phyloP scores from a whole-genome alignment of 1,140 invertebrate species.

The Platyura marginata region DNA sequence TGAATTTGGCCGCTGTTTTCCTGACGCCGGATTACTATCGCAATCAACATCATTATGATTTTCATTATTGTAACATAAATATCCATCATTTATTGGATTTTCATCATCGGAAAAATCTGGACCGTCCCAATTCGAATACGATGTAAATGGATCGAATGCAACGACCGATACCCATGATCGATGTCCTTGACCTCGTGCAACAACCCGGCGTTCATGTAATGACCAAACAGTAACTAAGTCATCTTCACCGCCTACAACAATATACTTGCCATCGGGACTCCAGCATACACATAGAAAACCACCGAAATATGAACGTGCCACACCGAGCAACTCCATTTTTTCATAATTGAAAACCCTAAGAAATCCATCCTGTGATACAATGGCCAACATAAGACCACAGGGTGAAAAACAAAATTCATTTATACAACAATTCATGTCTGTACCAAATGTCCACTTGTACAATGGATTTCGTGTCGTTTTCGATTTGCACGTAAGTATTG shows the following conservation, averaged over 20 bases:
- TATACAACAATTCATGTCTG: conserved; percentile 53
- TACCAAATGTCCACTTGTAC: conserved; percentile 59
- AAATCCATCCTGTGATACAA: conserved; percentile 92
- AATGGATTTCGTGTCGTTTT: conserved; percentile 92
- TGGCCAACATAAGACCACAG: conserved; percentile 77
- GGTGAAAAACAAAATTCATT: conserved; percentile 98
- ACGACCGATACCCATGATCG: conserved; percentile 95
- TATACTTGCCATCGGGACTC: conserved; percentile 90
- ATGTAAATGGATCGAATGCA: conserved; percentile 86
- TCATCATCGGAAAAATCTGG: conserved; percentile 43
- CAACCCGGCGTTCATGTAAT: conserved; percentile 76
- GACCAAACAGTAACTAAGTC: conserved; percentile 98
- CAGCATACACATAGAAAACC: conserved; percentile 91
- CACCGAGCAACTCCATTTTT: conserved; percentile 85
- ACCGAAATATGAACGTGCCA: conserved; percentile 91
- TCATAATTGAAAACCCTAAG: conserved; percentile 93
- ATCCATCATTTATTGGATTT: conserved; percentile 28
- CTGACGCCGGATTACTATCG: conserved; percentile 17
- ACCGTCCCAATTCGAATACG: conserved; percentile 31
- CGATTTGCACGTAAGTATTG: conserved; percentile 89
- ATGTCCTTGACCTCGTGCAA: conserved; percentile 86
- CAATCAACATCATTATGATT: conserved; percentile 17
- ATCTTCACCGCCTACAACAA: conserved; percentile 96
- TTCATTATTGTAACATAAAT: conserved; percentile 24
- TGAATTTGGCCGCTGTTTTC: conserved; percentile 26